These are phyloP conservation scores for Tinamus major DNA, from an alignment of 2,797 vertebrate species.

Conservation along the genomic window DNA sequence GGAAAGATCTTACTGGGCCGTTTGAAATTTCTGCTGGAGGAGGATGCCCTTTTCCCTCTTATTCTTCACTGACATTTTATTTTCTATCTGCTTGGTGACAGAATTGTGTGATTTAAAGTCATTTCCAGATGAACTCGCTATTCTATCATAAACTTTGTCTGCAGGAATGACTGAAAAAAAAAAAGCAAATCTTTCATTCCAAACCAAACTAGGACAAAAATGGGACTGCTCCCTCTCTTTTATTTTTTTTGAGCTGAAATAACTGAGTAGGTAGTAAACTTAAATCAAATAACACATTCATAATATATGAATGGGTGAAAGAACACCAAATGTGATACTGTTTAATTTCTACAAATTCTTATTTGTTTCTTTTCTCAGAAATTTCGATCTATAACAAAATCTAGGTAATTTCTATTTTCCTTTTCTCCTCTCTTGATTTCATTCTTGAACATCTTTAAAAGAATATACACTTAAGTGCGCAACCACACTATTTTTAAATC, in stretches of 20 bases:
- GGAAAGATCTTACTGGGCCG: neutral
- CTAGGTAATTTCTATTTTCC: neutral
- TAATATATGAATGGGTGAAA: neutral
- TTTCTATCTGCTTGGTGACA: neutral
- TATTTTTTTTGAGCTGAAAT: neutral
- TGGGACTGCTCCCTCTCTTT: neutral
- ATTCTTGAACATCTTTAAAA: neutral
- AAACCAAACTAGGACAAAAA: neutral
- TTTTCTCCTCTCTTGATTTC: neutral
- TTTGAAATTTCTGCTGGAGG: neutral
- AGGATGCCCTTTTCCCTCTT: neutral
- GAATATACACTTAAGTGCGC: neutral
- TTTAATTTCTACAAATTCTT: conserved; percentile 3
- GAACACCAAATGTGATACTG: neutral
- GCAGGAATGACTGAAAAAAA: conserved; percentile 16
- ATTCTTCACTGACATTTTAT: neutral
- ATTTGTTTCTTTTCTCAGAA: neutral
- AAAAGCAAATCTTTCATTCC: neutral
- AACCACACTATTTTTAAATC: neutral
- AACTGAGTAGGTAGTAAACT: neutral
- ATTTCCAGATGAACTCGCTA: neutral
- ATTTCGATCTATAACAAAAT: neutral
- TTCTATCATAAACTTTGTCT: neutral
- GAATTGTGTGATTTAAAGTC: neutral
- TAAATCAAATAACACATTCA: conserved; percentile 21